Evolutionary conservation across 2,113 vertebrate genomes (phyloP), one percentile per base, ranked within the genome.

Genomic region (Puffinus mauretanicus): DNA sequence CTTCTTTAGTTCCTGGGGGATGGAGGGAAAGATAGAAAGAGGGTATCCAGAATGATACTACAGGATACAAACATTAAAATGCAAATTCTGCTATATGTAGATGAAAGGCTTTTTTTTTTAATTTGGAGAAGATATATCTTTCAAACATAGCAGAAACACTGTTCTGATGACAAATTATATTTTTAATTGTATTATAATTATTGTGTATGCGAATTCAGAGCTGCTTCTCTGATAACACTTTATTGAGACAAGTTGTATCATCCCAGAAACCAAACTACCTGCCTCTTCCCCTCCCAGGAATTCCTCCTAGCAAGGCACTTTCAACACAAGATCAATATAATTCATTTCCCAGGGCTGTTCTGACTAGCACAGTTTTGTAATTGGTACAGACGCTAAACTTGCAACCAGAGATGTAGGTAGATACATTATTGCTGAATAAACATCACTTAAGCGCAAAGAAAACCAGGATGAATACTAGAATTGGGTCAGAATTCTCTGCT

Each of bases 401-500:
- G 55, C 80, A 80, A 73, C 55, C 57, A 85, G 62, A 95, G 93
- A 89, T 10, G 9, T 77, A 76, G 76, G 66, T 9, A 92, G 82
- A 94, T 69, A 86, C 40, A 47, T 86, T 78, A 94, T 38, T 85
- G 52, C 91, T 96, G 93, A 96, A 95, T 42, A 96, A 93, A 86
- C 85, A 90, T 27, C 71, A 40, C 57, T 34, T 40, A 86, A 92
- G 44, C 79, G 72, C 44, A 73, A 94, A 90, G 81, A 55, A 93
- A 94, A 95, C 69, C 52, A 72, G 42, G 72, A 54, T 49, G 69
- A 93, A 95, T 61, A 65, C 22, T 66, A 86, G 58, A 91, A 61
- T 7, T 71, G 58, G 81, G 91, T 91, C 92, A 96, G 91, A 92
- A 91, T 82, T 83, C 86, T 81, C 86, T 58, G 40, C 76, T 94